Evolutionary conservation across 2,888 invertebrate species (phyloP).

Genomic region (Macrosoma leucophasiata): DNA sequence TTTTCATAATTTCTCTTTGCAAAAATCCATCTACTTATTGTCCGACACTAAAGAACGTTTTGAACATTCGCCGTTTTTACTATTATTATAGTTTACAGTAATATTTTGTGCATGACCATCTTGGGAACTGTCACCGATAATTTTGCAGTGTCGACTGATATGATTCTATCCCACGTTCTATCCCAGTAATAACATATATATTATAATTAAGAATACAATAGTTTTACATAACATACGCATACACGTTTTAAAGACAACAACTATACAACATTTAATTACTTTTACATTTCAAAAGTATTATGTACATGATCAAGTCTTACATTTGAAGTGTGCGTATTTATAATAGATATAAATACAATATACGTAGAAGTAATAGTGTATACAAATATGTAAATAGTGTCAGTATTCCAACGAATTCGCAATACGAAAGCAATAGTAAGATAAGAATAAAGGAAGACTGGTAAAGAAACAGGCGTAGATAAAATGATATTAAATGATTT

Average conservation of each 20-base stretch:
- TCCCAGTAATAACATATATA: slow-evolving; percentile 18
- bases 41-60: slow-evolving; percentile 58
- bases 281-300: slow-evolving; percentile 36
- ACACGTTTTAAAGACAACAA: slow-evolving; percentile 44
- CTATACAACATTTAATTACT: slow-evolving; percentile 50
- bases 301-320: slow-evolving; percentile 66
- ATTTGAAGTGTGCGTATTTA: slow-evolving; percentile 63
- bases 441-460: no score
- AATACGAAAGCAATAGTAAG: no score
- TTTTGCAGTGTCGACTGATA: slow-evolving; percentile 16
- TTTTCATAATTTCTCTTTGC: slow-evolving; percentile 20
- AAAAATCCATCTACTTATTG: slow-evolving; percentile 61
- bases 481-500: no score
- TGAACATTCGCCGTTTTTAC: slow-evolving; percentile 44
- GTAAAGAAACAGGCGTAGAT: no score
- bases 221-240: slow-evolving; percentile 22
- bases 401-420: slow-evolving; percentile 5
- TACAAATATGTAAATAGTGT: slow-evolving; percentile 5
- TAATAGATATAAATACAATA: slow-evolving; percentile 32
- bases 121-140: no score
- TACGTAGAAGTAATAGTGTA: slow-evolving; percentile 34
- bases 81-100: no score
- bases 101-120: no score
- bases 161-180: no score
- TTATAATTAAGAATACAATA: slow-evolving; percentile 12